Base-by-base conservation (phyloP, 2,797 vertebrate species). In the Myotis vivesi region DNA sequence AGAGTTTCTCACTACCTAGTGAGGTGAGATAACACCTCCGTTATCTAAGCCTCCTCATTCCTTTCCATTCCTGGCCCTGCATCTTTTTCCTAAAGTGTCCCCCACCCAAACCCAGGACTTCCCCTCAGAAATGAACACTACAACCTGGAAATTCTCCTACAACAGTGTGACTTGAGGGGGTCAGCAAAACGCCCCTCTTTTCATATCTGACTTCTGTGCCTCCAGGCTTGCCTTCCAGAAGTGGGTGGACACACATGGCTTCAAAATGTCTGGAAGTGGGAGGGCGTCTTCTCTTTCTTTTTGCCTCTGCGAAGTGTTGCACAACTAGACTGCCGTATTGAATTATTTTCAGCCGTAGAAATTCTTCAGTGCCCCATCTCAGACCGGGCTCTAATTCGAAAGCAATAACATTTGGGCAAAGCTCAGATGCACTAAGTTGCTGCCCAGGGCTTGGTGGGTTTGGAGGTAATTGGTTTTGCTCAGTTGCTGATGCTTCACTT, bases 401-500 rank as follows among this genome's bases (percentile, higher is more conserved):
- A 95, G 46, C 80, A 94, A 96, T 96, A 41, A n/a, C 38, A 86
- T 96, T 95, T 95, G 36, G 96, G 79, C 94, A 88, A 91, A 94
- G 94, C 96, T 96, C 25, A 87, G 89, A 96, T 62, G 76, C 75
- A 94, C 36, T 66, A 87, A 87, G 82, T 83, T 55, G 1, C 19
- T 69, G 87, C 92, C 77, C 80, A 95, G 85, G 96, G 95, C 95
- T 96, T 94, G 97, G 92, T 95, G 77, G 94, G 76, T 68, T 68
- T 87, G 0, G 36, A 92, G 49, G 64, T 97, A 95, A 71, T 94
- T 97, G 94, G 92, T 95, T 94, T 98, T 96, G 41, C 96, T 92
- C 85, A 94, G 90, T 81, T 97, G 96, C 92, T 98, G 94, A 85
- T 95, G 91, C 83, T 96, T 97, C 75, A 71, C 92, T 95, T 97